Evolutionary conservation across 1,140 invertebrate species (phyloP).

Genomic region (Wiebesia pumilae): DNA sequence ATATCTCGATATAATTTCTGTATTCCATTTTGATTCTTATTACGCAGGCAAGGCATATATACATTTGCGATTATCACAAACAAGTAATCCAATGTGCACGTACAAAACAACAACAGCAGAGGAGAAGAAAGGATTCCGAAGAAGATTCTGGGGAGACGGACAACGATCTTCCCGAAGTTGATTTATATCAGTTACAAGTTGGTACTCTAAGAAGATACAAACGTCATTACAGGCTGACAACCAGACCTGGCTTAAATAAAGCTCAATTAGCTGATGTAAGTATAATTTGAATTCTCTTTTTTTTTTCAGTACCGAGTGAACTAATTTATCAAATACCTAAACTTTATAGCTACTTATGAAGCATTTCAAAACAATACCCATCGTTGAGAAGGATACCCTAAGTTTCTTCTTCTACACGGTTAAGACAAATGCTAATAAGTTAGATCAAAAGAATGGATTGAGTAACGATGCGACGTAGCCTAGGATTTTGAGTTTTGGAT

Average conservation of each 20-base stretch:
- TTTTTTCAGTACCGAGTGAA: no score
- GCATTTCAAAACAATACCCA: conserved; percentile 95
- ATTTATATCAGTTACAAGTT: conserved; percentile 93
- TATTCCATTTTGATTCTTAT: background rate
- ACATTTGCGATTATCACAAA: conserved; percentile 98
- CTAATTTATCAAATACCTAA: no score
- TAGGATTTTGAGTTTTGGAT: conserved; percentile 45
- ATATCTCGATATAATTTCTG: background rate
- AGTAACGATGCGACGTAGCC: conserved; percentile 78
- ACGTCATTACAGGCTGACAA: conserved; percentile 92
- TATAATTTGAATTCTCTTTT: background rate
- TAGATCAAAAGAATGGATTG: conserved; percentile 91
- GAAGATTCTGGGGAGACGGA: conserved; percentile 93
- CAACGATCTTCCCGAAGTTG: conserved; percentile 92
- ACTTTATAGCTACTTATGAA: conserved; percentile 88
- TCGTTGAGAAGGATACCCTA: conserved; percentile 94
- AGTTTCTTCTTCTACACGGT: conserved; percentile 98
- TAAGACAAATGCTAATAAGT: conserved; percentile 94
- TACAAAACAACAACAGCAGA: conserved; percentile 80
- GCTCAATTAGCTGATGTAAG: conserved; percentile 96
- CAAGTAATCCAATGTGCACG: conserved; percentile 94
- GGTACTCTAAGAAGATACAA: conserved; percentile 95
- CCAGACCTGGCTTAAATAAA: conserved; percentile 93
- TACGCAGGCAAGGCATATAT: conserved; percentile 89
- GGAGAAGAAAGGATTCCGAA: conserved; percentile 92